Evolutionary conservation across 2,113 vertebrate genomes (phyloP), one percentile per base, ranked within the genome.

Genomic region (Himantopus leucocephalus): DNA sequence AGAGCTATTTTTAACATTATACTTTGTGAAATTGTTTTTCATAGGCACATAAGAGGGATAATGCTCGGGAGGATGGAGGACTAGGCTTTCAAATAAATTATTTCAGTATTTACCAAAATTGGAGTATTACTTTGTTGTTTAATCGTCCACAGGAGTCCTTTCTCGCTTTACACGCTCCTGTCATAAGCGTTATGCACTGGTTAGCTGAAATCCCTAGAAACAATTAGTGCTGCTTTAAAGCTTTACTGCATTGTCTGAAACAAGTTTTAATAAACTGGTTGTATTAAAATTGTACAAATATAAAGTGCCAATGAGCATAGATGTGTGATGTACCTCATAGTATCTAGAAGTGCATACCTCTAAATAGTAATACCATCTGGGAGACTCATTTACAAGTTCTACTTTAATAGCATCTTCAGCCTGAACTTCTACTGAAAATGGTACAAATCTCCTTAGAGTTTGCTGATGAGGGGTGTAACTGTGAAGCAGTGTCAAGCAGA

Each of bases 51-150:
- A 81, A 88, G 55, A 94, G 14, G 78, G 59, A 94, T 94, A 68
- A 92, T 64, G 13, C n/a, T 73, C 32, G 47, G 48, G 9, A 94
- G 60, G 71, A 60, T 17, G 75, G 52, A 73, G 34, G 43, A 70
- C 39, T 27, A 74, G 73, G 67, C 75, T 97, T 94, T 93, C 82
- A 91, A 68, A 95, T 87, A 91, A 88, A 96, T 93, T 92, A 77
- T 75, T 95, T 94, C 59, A 95, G 59, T 50, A 58, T 70, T 90
- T 96, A 84, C 53, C 34, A 73, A 80, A 94, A 77, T 37, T 79
- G 34, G 29, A 58, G 39, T 41, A 68, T 19, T 37, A 24, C 59
- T 95, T 83, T 80, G n/a, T 26, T 87, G 29, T 72, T 90, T 87
- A 91, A 84, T 85, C 73, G 76, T 47, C 41, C 12, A 21, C 37